Conservation (phyloP, 2,888 invertebrate species). For the Dysmachus trigonus region DNA sequence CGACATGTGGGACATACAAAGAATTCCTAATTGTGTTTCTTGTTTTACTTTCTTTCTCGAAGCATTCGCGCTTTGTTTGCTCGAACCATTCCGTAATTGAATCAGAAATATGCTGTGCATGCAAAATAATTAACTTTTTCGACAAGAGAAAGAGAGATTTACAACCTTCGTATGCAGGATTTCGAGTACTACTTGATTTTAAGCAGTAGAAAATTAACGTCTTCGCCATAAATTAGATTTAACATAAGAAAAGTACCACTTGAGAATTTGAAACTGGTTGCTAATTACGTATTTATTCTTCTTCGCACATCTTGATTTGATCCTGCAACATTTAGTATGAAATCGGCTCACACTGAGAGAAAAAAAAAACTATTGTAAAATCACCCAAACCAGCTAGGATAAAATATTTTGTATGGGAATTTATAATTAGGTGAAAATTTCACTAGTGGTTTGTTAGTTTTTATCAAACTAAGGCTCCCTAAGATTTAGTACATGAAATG, state of each 20-base stretch:
- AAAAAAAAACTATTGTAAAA: no score
- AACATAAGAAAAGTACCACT: background rate
- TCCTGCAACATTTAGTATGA: background rate
- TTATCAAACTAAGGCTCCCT: no score
- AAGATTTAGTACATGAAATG: no score
- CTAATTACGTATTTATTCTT: background rate
- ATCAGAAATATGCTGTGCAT: background rate
- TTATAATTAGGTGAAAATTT: no score
- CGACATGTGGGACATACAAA: background rate
- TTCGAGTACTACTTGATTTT: background rate
- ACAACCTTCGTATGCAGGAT: background rate
- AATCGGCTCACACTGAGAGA: background rate
- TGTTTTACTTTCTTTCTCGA: background rate
- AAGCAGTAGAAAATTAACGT: background rate
- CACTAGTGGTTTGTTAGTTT: no score
- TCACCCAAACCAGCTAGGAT: no score
- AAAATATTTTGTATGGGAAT: no score
- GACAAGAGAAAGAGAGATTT: background rate
- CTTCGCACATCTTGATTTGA: background rate
- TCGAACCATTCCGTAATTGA: background rate
- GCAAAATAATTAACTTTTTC: background rate
- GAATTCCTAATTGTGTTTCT: background rate
- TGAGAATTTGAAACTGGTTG: background rate
- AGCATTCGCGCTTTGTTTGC: background rate
- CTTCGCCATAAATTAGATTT: background rate